Evolutionary conservation across 2,888 invertebrate genomes (phyloP), one percentile per base, ranked within the genome.

Genomic region (Acleris cristana): DNA sequence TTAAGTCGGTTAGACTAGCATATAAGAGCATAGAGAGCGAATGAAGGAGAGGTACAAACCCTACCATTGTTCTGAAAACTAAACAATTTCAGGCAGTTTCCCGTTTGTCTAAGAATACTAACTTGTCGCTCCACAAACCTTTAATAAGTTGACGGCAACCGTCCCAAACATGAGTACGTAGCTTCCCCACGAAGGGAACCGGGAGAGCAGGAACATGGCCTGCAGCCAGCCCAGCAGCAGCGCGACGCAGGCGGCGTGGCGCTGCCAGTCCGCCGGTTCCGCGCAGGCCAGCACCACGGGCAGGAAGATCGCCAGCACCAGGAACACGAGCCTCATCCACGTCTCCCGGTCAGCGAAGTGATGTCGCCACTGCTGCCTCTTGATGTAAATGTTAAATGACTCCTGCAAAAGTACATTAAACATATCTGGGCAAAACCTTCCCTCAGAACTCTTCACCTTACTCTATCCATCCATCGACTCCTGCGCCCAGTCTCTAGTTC

Each of bases 81-180:
- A 23, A 23, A 23, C 23, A 23, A 10, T 34, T 34, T 3, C 7
- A 34, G 34, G 21, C 8, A 6, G 21, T 21, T 21, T 16, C 8
- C 6, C 19, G n/a, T n/a, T n/a, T n/a, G n/a, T n/a, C n/a, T n/a
- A n/a, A n/a, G n/a, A n/a, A n/a, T n/a, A n/a, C 1, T 21, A 10
- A 55, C n/a, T 18, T 12, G 4, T 2, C 14, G 2, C 4, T 55
- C 18, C 8, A 55, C 54, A 12, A 19, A 88, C 89, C 79, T 87
- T 88, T 16, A 88, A 69, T 34, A 89, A 83, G 72, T 88, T 87
- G 21, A 73, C 71, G 0, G 88, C 85, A 10, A 90, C 90, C 62
- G 84, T 85, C 54, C 83, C 82, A 71, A 90, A 90, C 89, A 90
- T 90, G n/a, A 88, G 82, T 2, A 89, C 85, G 73, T 87, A 88